phyloP scores from a whole-genome alignment of 2,113 vertebrate genomes.

The Phylloscopus whistleri region DNA sequence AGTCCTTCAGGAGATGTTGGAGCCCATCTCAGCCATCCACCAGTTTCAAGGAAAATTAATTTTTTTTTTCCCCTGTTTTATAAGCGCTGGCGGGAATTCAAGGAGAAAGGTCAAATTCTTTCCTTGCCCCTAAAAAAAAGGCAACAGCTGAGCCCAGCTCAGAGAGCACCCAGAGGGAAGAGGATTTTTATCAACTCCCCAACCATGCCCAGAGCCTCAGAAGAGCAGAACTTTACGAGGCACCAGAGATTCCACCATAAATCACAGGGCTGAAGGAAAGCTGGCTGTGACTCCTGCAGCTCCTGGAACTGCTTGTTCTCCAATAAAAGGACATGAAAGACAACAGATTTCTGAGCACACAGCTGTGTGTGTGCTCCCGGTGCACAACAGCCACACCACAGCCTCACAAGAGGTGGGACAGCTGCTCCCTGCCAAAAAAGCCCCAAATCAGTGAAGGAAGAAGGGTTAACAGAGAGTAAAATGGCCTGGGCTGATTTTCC shows the following conservation, averaged over 20 bases:
- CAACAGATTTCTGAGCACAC: not conserved
- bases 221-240: not conserved
- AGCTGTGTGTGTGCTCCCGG: accelerated
- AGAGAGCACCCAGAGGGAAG: not conserved
- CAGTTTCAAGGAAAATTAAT: not conserved
- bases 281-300: not conserved
- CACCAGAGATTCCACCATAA: not conserved
- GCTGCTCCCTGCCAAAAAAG: not conserved
- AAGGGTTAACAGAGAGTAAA: not conserved
- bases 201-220: not conserved
- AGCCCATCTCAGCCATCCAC: not conserved
- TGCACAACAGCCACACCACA: accelerated
- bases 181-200: not conserved
- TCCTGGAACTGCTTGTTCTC: not conserved
- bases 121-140: not conserved
- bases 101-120: not conserved
- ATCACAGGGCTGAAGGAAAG: not conserved
- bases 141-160: not conserved
- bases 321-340: not conserved
- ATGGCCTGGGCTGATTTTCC: not conserved
- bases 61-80: not conserved
- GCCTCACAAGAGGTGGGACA: not conserved
- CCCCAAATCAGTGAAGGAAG: not conserved
- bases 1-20: not conserved
- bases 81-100: not conserved